Evolutionary conservation across 92 coral and sea anemone species (phyloP), one percentile per base, ranked within the genome.

Genomic region (Virgularia gustaviana): DNA sequence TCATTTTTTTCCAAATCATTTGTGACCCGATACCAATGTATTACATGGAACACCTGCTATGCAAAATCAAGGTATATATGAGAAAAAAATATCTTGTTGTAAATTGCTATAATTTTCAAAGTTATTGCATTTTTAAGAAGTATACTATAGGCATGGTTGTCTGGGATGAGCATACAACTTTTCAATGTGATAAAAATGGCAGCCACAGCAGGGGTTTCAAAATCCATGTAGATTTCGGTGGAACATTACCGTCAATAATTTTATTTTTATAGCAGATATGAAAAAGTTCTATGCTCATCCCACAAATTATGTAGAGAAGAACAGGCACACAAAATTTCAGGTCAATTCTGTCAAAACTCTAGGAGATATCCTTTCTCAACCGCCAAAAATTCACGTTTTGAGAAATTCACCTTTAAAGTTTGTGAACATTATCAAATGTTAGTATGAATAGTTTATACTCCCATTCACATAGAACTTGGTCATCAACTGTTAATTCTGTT

Each of bases 321-420:
- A 70, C 52, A 70, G 76, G 76, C 76, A 70, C 63, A 51, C 39
- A 70, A 70, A 49, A 70, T 70, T 70, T 49, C 76, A 70, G 76
- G 36, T 70, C 76, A 70, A 49, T 70, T 43, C 76, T 41, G 36
- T 70, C 63, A 70, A 70, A 49, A 49, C 62, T 70, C 76, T 70
- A 70, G 63, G 76, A 70, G 76, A 49, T 70, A 70, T 70, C 76
- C 63, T 70, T 70, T 70, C 76, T 70, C 76, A 70, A 70, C 76
- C 55, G 76, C 61, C 39, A 70, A 70, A 70, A 70, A 70, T 70
- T 51, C 76, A 70, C 38, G 76, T 49, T 70, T 70, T 49, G 61
- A 70, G 57, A 49, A 49, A 43, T 49, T 70, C 60, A 41, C 37
- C 76, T 28, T 65, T 70, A 70, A 70, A 70, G 76, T 70, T 70